Evolutionary conservation across 2,797 vertebrate genomes (phyloP).

Genomic region (Chromobotia macracanthus): DNA sequence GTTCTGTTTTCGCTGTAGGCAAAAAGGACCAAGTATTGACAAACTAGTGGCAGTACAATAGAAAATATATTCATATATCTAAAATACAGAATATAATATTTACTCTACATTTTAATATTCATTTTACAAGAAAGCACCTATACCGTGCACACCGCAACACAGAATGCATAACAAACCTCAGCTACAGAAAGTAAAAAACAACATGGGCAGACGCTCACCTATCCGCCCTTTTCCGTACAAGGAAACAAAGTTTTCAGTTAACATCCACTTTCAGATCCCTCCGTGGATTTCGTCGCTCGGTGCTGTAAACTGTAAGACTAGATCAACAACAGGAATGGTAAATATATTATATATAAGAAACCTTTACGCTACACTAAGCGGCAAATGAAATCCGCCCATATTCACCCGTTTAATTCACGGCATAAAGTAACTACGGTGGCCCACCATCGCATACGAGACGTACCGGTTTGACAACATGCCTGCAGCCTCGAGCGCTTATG

Average conservation of each 20-base stretch:
- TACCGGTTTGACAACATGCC: conserved; percentile 58
- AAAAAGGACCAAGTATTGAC: not conserved
- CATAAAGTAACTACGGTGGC: not conserved
- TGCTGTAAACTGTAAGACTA: not conserved
- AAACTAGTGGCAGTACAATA: not conserved
- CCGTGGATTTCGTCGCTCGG: not conserved
- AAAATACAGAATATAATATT: too few species aligned
- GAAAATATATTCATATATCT: too few species aligned
- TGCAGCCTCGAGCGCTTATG: conserved; percentile 15
- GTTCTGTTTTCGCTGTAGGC: not conserved
- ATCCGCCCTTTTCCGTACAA: not conserved
- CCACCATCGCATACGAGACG: not conserved
- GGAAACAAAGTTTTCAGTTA: not conserved
- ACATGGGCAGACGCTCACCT: not conserved
- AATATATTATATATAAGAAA: not conserved
- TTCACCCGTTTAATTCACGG: conserved; percentile 36
- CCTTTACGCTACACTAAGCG: not conserved
- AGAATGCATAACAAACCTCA: not conserved
- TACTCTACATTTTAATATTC: too few species aligned
- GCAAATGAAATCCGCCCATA: not conserved
- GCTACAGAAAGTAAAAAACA: not conserved
- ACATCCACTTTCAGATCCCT: not conserved
- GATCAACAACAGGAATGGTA: not conserved
- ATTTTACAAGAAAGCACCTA: not conserved
- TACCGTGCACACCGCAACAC: not conserved